phyloP scores from a whole-genome alignment of 2,888 invertebrate species.

The Clanis bilineata region DNA sequence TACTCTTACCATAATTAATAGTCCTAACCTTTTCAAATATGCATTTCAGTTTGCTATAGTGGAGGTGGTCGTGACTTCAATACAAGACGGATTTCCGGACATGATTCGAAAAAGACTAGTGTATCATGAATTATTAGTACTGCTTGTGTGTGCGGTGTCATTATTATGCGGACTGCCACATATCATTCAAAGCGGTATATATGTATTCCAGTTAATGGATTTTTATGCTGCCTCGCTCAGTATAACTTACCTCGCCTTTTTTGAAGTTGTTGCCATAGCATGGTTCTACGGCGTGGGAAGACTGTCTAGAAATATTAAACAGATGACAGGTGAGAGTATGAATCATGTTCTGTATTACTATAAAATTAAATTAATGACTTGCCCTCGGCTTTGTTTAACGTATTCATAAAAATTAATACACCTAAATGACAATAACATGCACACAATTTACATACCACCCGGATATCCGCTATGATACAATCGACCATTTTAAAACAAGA shows the following conservation, averaged over 20 bases:
- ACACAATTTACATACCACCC: conserved; percentile 12
- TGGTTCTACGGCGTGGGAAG: conserved; percentile 95
- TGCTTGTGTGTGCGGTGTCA: conserved; percentile 91
- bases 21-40: conserved; percentile 14
- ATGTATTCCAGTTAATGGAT: conserved; percentile 95
- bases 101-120: conserved; percentile 92
- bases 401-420: neutral
- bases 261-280: conserved; percentile 94
- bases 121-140: conserved; percentile 93
- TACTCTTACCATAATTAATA: neutral
- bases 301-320: conserved; percentile 91
- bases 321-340: conserved; percentile 89
- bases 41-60: conserved; percentile 93
- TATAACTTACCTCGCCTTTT: conserved; percentile 95
- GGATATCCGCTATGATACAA: conserved; percentile 19
- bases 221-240: conserved; percentile 96
- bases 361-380: neutral
- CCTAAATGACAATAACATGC: neutral
- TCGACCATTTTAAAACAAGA: conserved; percentile 4
- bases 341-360: neutral
- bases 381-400: conserved; percentile 16
- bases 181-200: conserved; percentile 95
- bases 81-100: conserved; percentile 95
- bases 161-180: conserved; percentile 93
- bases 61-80: conserved; percentile 96